Percentiles rank a stretch among this genome's conserved stretches.
These are phyloP conservation scores for Silurus meridionalis DNA, from an alignment of 2,113 vertebrate genomes.

Conservation along the genomic window DNA sequence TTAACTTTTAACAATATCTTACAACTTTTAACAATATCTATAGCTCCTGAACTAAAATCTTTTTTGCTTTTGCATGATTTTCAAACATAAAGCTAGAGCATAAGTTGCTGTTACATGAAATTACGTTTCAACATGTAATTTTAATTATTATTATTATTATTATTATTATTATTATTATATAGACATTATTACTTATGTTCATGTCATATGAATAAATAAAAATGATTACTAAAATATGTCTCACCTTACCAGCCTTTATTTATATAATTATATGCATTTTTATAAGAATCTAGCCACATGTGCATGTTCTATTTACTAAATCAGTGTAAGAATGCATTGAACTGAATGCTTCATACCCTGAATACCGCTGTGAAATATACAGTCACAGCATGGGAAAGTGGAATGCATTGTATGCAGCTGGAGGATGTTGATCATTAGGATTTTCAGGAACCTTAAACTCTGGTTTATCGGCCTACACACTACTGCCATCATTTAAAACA, in stretches of 20 bases:
- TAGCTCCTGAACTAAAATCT: neutral
- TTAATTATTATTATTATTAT: too few relatives aligned
- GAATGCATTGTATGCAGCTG: neutral
- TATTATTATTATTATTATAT: too few relatives aligned
- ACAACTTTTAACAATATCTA: neutral
- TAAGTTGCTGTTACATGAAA: neutral
- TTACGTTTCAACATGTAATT: too few relatives aligned
- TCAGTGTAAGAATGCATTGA: neutral
- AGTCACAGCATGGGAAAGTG: neutral
- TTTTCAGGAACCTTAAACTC: neutral
- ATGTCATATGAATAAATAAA: neutral
- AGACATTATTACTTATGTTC: neutral
- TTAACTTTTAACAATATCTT: too few relatives aligned
- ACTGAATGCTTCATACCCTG: neutral
- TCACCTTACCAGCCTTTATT: neutral
- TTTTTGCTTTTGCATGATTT: neutral
- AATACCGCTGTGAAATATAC: neutral
- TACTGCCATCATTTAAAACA: neutral
- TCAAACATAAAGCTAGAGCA: neutral
- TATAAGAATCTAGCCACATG: neutral
- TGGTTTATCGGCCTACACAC: neutral
- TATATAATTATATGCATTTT: neutral
- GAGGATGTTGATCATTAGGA: neutral
- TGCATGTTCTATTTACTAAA: neutral
- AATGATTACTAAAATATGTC: neutral